Evolutionary conservation across 2,797 vertebrate genomes (phyloP).

Genomic region (Enteromius anoplus): DNA sequence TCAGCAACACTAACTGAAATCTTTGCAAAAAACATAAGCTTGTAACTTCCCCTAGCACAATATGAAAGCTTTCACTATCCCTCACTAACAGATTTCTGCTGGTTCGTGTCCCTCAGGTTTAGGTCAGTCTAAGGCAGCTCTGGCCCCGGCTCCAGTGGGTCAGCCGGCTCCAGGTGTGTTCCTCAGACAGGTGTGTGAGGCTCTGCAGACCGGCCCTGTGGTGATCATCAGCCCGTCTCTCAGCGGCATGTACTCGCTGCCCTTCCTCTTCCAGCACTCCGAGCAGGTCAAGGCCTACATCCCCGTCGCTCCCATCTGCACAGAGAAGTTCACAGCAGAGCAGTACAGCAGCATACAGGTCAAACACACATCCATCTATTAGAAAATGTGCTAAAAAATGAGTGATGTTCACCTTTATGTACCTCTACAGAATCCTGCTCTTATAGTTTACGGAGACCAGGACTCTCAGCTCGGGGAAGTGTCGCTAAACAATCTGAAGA

Average conservation of each 20-base stretch:
- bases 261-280: conserved; percentile 85
- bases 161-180: conserved; percentile 83
- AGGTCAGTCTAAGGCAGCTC: conserved; percentile 82
- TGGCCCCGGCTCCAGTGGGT: conserved; percentile 78
- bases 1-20: not conserved
- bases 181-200: conserved; percentile 82
- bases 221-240: conserved; percentile 94
- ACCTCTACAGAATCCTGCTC: conserved; percentile 77
- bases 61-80: not conserved
- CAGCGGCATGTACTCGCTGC: conserved; percentile 96
- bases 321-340: conserved; percentile 83
- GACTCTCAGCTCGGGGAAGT: conserved; percentile 84
- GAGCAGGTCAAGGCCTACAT: conserved; percentile 84
- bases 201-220: conserved; percentile 77
- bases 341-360: conserved; percentile 85
- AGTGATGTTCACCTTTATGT: not conserved
- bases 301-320: conserved; percentile 95
- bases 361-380: not conserved
- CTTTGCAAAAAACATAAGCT: not conserved
- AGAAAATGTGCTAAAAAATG: not conserved
- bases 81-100: not conserved
- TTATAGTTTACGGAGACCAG: conserved; percentile 95
- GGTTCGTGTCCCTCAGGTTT: conserved; percentile 74
- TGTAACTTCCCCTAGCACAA: not conserved
- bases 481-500: conserved; percentile 84